phyloP scores from a whole-genome alignment of 2,888 invertebrate genomes.

The Clivina fossor region DNA sequence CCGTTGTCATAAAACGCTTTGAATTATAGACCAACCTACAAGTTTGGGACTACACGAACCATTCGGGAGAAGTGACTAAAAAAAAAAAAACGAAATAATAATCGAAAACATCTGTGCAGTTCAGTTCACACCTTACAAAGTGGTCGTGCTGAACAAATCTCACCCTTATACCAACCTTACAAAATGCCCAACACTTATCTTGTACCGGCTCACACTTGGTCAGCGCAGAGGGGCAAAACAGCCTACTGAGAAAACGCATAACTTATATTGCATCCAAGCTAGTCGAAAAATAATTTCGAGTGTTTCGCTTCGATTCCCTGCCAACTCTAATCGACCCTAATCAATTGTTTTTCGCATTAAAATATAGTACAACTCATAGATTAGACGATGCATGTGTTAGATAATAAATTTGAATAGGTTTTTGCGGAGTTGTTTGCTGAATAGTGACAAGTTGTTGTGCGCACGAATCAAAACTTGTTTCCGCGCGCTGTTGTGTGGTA shows the following conservation, averaged over 20 bases:
- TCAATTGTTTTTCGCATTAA: too few relatives aligned
- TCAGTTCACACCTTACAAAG: slow-evolving; percentile 43
- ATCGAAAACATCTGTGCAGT: slow-evolving; percentile 39
- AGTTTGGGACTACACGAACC: not conserved
- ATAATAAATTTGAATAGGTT: too few relatives aligned
- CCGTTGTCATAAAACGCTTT: slow-evolving; percentile 40
- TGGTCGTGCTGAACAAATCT: slow-evolving; percentile 29
- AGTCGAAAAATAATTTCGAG: slow-evolving; percentile 36
- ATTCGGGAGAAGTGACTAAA: slow-evolving; percentile 26
- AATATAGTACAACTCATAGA: too few relatives aligned
- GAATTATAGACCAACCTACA: slow-evolving; percentile 37
- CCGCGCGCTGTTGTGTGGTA: slow-evolving; percentile 9
- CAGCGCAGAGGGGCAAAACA: slow-evolving; percentile 38
- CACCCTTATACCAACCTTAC: slow-evolving; percentile 27
- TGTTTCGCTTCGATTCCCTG: too few relatives aligned
- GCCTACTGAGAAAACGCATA: slow-evolving; percentile 42
- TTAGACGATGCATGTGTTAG: too few relatives aligned
- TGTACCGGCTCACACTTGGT: slow-evolving; percentile 40
- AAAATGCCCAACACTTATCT: slow-evolving; percentile 31
- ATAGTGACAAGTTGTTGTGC: not conserved
- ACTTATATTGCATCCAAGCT: slow-evolving; percentile 35
- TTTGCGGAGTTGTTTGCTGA: not conserved
- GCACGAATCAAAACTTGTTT: slow-evolving; percentile 14
- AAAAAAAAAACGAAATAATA: slow-evolving; percentile 39
- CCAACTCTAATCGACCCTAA: too few relatives aligned